Evolutionary conservation across 2,888 invertebrate genomes (phyloP).

Genomic region (Taenaris catops): DNA sequence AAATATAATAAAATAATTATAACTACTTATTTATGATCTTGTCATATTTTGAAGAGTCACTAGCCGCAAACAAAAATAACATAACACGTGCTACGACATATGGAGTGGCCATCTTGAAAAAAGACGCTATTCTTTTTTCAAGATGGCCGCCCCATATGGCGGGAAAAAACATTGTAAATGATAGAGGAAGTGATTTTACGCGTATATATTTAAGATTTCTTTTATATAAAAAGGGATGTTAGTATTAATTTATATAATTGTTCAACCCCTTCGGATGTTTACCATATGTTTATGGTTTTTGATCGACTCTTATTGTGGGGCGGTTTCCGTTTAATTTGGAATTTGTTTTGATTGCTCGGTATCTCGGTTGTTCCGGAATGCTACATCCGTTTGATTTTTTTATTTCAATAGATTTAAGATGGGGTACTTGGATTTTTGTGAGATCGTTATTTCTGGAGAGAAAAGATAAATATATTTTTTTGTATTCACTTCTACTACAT

Average conservation of each 20-base stretch:
- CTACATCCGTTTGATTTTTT: constrained; percentile 24
- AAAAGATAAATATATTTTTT: too few relatives aligned
- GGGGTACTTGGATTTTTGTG: too few relatives aligned
- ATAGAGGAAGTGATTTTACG: constrained; percentile 76
- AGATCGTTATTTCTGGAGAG: too few relatives aligned
- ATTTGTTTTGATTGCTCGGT: constrained; percentile 69
- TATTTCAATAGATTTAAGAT: constrained; percentile 2
- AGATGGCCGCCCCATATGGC: constrained; percentile 66
- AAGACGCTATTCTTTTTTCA: too few relatives aligned
- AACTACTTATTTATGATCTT: too few relatives aligned
- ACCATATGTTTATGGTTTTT: constrained; percentile 61
- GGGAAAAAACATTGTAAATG: constrained; percentile 54
- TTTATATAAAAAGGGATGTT: constrained; percentile 59
- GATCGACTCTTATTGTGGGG: constrained; percentile 56
- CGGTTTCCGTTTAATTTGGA: constrained; percentile 62
- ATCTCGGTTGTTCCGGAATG: constrained; percentile 49
- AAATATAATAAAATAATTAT: too few relatives aligned
- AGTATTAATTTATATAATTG: constrained; percentile 75
- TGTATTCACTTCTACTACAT: too few relatives aligned
- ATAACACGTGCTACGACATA: constrained; percentile 65
- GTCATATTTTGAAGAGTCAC: too few relatives aligned
- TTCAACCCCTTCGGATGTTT: constrained; percentile 63
- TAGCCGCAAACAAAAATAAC: constrained; percentile 13
- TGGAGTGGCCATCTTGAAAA: constrained; percentile 50
- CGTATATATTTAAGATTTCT: constrained; percentile 56